Evolutionary conservation across 2,888 invertebrate species (phyloP).

Genomic region (Abscondita cerata): DNA sequence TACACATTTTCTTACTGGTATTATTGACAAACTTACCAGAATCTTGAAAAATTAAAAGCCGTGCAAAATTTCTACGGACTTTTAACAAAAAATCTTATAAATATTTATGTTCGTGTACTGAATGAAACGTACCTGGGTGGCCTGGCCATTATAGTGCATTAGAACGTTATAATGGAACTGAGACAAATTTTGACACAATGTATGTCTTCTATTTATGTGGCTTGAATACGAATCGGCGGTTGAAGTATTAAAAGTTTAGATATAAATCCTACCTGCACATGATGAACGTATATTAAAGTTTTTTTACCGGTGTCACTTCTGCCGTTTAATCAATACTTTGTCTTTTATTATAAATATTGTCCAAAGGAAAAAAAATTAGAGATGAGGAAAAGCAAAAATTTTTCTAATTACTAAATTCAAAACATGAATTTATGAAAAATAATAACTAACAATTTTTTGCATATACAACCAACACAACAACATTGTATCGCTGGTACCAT

Average conservation of each 20-base stretch:
- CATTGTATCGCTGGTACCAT: too few species aligned
- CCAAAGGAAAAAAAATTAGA: too few species aligned
- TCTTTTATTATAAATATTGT: too few species aligned
- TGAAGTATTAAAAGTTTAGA: not conserved
- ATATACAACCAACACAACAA: too few species aligned
- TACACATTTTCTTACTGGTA: too few species aligned
- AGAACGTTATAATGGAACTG: constrained; percentile 27
- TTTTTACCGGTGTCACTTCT: too few species aligned
- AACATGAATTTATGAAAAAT: too few species aligned
- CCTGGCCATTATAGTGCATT: constrained; percentile 20
- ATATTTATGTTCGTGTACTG: constrained; percentile 31
- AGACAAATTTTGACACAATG: constrained; percentile 34
- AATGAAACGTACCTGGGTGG: constrained; percentile 33
- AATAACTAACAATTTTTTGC: too few species aligned
- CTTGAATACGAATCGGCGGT: not conserved
- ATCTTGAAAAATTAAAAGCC: constrained; percentile 7
- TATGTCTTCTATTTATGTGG: constrained; percentile 16
- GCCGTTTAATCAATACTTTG: too few species aligned
- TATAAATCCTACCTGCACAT: not conserved
- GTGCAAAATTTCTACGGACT: constrained; percentile 24
- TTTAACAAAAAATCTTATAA: constrained; percentile 31
- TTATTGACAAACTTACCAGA: too few species aligned
- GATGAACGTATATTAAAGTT: not conserved
- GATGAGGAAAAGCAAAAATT: too few species aligned
- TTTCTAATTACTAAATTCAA: too few species aligned